Evolutionary conservation across 30 jellyfish, hydroid and myxozoan species (phyloP).

Genomic region (Cassiopea xamachana): DNA sequence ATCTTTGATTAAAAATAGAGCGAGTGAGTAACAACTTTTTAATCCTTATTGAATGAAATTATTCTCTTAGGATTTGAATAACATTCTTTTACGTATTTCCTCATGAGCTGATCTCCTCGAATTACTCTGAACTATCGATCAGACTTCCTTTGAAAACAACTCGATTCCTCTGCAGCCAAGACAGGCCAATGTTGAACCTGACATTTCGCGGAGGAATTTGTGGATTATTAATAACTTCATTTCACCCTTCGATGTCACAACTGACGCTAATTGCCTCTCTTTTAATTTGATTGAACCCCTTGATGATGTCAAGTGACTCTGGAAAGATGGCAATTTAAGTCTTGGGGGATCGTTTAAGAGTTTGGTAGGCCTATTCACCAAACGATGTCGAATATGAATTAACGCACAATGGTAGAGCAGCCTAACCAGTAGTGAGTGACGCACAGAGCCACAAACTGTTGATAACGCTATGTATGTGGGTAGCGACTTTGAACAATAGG

Average conservation of each 20-base stretch:
- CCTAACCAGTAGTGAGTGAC: too few species aligned
- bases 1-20: slow-evolving; percentile 12
- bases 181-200: neutral
- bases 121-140: slow-evolving; percentile 1
- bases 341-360: too few species aligned
- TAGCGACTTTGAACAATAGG: too few species aligned
- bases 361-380: too few species aligned
- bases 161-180: neutral
- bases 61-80: slow-evolving; percentile 25
- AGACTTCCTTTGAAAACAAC: slow-evolving; percentile 19
- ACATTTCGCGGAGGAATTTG: neutral
- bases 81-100: slow-evolving; percentile 50
- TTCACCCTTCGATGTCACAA: neutral
- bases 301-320: too few species aligned
- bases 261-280: neutral
- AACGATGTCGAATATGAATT: too few species aligned
- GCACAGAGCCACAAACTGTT: too few species aligned
- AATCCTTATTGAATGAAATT: slow-evolving; percentile 45
- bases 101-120: slow-evolving; percentile 23
- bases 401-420: too few species aligned
- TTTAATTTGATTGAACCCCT: neutral
- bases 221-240: neutral
- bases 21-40: slow-evolving; percentile 18
- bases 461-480: too few species aligned
- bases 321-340: too few species aligned